Evolutionary conservation across 2,113 vertebrate species (phyloP).

Genomic region (Myotis lucifugus): DNA sequence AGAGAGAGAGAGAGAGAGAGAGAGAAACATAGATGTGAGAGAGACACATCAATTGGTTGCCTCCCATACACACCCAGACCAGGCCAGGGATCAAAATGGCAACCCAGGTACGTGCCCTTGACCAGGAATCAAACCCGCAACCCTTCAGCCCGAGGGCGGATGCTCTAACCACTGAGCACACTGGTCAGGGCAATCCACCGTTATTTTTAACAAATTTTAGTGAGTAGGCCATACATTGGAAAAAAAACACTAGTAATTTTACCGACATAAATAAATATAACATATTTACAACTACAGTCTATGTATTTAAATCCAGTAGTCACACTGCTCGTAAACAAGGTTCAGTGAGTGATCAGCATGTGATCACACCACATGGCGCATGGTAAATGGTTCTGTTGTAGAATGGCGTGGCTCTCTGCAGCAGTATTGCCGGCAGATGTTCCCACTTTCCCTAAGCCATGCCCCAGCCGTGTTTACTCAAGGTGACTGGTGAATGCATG

Average conservation of each 20-base stretch:
- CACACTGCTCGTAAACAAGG: background rate
- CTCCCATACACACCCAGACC: too few species aligned
- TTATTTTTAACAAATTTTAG: background rate
- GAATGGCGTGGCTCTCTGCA: background rate
- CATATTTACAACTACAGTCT: background rate
- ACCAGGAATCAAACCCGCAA: too few species aligned
- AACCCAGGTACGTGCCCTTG: too few species aligned
- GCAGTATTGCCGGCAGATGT: background rate
- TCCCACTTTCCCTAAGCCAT: background rate
- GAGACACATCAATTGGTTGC: too few species aligned
- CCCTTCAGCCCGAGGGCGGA: too few species aligned
- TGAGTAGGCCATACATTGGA: background rate
- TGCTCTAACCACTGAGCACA: too few species aligned
- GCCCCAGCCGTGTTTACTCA: background rate
- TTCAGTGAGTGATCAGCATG: background rate
- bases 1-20: too few species aligned
- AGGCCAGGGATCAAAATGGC: too few species aligned
- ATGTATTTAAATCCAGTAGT: background rate
- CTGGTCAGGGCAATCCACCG: background rate
- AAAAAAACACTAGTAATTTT: background rate
- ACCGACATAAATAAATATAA: background rate
- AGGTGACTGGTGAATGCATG: background rate
- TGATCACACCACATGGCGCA: background rate
- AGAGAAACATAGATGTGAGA: too few species aligned
- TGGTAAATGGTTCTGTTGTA: background rate